Evolutionary conservation across 2,113 vertebrate genomes (phyloP).

Genomic region (Malurus cyaneus): DNA sequence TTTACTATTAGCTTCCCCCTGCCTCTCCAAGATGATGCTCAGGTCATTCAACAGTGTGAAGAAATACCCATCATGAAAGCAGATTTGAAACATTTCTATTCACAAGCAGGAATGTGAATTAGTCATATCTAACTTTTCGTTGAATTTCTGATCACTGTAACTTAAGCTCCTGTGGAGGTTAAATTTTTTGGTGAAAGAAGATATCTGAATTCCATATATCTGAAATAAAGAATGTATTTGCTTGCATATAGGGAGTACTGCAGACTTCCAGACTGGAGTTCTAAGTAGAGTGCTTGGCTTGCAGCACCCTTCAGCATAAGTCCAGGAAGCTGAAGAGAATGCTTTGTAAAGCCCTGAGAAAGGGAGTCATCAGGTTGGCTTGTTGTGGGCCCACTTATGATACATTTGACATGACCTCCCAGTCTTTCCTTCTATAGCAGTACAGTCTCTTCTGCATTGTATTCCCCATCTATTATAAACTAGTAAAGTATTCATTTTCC

Average conservation of each 20-base stretch:
- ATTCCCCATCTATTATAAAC: neutral
- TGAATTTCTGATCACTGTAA: neutral
- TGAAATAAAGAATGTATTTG: neutral
- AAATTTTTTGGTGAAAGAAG: neutral
- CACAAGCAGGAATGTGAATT: neutral
- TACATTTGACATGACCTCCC: neutral
- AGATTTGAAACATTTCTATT: neutral
- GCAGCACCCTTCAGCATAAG: neutral
- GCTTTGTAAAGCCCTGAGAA: neutral
- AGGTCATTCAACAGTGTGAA: neutral
- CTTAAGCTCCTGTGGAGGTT: neutral
- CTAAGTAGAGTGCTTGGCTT: neutral
- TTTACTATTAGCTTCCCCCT: neutral
- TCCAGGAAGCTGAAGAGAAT: neutral
- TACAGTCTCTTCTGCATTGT: neutral
- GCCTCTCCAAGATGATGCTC: neutral
- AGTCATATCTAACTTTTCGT: neutral
- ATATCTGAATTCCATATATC: neutral
- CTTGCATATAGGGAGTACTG: neutral
- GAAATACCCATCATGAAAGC: neutral
- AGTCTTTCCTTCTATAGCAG: neutral
- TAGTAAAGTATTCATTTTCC: neutral
- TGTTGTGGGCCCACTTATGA: neutral
- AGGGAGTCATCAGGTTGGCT: neutral
- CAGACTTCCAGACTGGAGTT: neutral